These are phyloP conservation scores for Anagyrus pseudococci DNA, from an alignment of 2,888 invertebrate species.

Conservation along the genomic window DNA sequence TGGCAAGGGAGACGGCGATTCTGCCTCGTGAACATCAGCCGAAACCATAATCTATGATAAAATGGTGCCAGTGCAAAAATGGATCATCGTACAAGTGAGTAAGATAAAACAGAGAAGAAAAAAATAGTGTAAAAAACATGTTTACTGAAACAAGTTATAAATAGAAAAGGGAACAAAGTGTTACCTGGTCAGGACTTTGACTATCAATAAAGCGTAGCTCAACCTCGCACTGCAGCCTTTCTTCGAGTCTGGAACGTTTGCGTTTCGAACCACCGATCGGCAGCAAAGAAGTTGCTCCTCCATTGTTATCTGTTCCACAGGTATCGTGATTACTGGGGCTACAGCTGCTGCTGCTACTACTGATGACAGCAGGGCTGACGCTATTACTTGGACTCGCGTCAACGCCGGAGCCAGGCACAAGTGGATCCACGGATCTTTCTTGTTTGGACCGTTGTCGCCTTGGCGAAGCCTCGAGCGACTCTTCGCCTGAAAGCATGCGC, in stretches of 20 bases:
- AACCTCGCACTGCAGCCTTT: constrained; percentile 71
- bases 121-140: background rate
- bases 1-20: constrained; percentile 57
- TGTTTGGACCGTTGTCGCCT: constrained; percentile 48
- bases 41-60: constrained; percentile 61
- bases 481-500: constrained; percentile 89
- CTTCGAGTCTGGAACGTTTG: constrained; percentile 76
- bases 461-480: constrained; percentile 60
- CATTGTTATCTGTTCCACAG: constrained; percentile 47
- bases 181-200: constrained; percentile 72
- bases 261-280: constrained; percentile 59
- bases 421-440: constrained; percentile 48
- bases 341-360: constrained; percentile 33
- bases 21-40: constrained; percentile 61
- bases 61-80: background rate
- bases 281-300: constrained; percentile 41
- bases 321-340: background rate
- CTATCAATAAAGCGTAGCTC: constrained; percentile 85
- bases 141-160: background rate
- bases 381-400: background rate
- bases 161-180: background rate
- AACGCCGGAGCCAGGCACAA: constrained; percentile 61
- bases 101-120: too few species aligned
- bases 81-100: background rate
- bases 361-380: background rate